phyloP scores from a whole-genome alignment of 1,140 invertebrate species.

The Drosophila guanche region DNA sequence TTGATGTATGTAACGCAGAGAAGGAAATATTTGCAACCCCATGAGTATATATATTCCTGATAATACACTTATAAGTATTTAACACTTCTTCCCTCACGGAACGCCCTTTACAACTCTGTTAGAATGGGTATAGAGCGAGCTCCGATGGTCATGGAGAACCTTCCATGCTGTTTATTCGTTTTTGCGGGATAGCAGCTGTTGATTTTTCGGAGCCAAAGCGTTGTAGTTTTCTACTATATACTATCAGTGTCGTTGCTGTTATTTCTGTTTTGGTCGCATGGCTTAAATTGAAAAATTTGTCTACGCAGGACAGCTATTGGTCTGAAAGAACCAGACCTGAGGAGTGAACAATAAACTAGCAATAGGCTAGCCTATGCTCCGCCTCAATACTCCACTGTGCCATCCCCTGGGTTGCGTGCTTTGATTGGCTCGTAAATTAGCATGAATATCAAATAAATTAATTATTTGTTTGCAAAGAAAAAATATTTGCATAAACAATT shows the following conservation, averaged over 20 bases:
- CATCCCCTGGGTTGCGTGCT: conserved; percentile 36
- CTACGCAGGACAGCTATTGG: conserved; percentile 46
- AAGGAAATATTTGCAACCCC: too few species aligned
- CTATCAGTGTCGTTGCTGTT: conserved; percentile 33
- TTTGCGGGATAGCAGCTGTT: conserved; percentile 75
- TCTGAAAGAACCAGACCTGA: conserved; percentile 11
- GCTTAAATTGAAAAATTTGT: conserved; percentile 77
- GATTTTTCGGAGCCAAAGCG: conserved; percentile 77
- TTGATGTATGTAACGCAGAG: too few species aligned
- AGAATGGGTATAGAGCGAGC: conserved; percentile 3
- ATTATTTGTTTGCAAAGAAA: conserved; percentile 73
- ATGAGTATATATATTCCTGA: too few species aligned
- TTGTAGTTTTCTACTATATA: conserved; percentile 71
- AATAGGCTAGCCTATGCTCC: conserved; percentile 52
- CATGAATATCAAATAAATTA: conserved; percentile 81
- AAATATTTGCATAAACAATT: conserved; percentile 80
- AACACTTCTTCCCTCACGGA: too few species aligned
- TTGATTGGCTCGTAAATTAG: conserved; percentile 81
- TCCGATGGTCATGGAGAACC: conserved; percentile 19
- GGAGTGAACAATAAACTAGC: conserved; percentile 67
- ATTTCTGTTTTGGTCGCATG: conserved; percentile 21
- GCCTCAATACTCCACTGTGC: neutral
- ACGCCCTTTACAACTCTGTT: conserved; percentile 30
- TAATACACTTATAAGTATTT: too few species aligned
- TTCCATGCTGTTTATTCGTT: conserved; percentile 76